Percentiles rank a stretch among this genome's conserved stretches.
Evolutionary conservation across 2,888 invertebrate species (phyloP).

Genomic region (Lamellibrachia columna): DNA sequence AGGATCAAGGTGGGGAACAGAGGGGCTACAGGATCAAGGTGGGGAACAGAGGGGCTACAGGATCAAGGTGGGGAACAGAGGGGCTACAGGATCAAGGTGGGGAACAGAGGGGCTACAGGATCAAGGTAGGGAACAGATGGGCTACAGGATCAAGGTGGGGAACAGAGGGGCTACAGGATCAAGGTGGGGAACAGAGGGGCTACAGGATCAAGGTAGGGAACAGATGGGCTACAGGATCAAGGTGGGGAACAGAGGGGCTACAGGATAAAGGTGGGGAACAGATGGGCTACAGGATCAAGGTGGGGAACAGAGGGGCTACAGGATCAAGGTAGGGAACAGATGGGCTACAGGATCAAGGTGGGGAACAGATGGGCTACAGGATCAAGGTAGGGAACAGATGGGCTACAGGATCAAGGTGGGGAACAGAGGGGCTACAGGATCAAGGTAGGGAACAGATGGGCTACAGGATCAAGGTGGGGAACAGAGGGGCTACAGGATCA

Average conservation of each 20-base stretch:
- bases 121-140: not conserved
- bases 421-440: not conserved
- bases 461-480: not conserved
- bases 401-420: not conserved
- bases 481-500: not conserved
- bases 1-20: not conserved
- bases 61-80: not conserved
- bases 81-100: not conserved
- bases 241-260: not conserved
- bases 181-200: not conserved
- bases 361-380: not conserved
- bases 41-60: not conserved
- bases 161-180: not conserved
- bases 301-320: not conserved
- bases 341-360: not conserved
- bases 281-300: not conserved
- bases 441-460: not conserved
- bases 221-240: not conserved
- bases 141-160: not conserved
- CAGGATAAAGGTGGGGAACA: not conserved
- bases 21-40: not conserved
- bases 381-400: not conserved
- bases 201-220: not conserved
- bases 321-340: not conserved
- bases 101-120: not conserved